Evolutionary conservation across 2,113 vertebrate species (phyloP).

Genomic region (Passer domesticus): DNA sequence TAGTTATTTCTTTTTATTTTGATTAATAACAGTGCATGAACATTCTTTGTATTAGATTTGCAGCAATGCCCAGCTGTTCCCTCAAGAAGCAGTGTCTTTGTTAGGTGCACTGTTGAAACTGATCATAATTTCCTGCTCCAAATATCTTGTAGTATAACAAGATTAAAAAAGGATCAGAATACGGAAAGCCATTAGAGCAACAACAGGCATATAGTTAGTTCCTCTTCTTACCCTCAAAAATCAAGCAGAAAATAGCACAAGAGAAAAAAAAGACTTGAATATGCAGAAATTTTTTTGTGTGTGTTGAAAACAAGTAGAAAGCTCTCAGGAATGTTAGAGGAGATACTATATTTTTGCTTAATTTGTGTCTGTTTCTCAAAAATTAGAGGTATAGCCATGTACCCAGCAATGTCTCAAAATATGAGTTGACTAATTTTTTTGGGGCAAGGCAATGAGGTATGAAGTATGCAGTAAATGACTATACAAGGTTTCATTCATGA

Average conservation of each 20-base stretch:
- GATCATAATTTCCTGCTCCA: background rate
- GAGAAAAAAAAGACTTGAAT: background rate
- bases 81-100: background rate
- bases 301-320: background rate
- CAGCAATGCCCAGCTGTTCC: background rate
- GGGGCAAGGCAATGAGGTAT: background rate
- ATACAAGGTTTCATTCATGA: slow-evolving; percentile 46
- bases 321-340: background rate
- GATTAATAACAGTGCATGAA: background rate
- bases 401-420: background rate
- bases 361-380: background rate
- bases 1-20: background rate
- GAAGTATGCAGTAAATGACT: background rate
- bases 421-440: background rate
- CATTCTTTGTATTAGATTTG: background rate
- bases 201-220: background rate
- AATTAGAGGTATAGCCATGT: background rate
- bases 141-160: background rate
- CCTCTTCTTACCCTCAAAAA: background rate
- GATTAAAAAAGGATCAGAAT: background rate
- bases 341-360: background rate
- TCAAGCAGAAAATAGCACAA: background rate
- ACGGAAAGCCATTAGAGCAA: background rate
- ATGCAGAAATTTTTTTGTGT: background rate
- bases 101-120: background rate